phyloP scores from a whole-genome alignment of 2,888 invertebrate species.

The Acanthosepion esculentum region DNA sequence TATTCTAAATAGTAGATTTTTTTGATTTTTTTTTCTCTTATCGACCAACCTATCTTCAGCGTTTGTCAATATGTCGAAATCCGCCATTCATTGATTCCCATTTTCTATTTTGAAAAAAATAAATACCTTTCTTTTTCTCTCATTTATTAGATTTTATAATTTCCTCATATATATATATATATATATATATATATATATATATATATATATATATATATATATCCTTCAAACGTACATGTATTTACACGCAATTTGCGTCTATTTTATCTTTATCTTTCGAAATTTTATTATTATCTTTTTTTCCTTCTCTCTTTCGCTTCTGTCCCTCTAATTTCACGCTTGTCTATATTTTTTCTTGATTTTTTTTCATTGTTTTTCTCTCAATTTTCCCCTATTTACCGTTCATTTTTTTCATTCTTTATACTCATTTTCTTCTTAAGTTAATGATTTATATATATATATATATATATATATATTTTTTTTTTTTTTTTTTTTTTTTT shows the following conservation, averaged over 20 bases:
- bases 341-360: background rate
- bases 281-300: background rate
- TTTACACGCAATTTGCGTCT: background rate
- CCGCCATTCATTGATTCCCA: background rate
- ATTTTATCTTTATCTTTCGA: background rate
- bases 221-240: no score
- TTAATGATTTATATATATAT: background rate
- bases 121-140: background rate
- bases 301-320: no score
- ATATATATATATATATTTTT: no score
- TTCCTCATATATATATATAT: background rate
- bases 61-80: background rate
- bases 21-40: background rate
- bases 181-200: background rate
- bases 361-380: background rate
- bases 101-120: background rate
- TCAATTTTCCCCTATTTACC: background rate
- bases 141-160: background rate
- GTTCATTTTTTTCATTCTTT: background rate
- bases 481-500: background rate
- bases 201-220: no score
- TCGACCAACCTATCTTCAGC: background rate
- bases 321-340: background rate
- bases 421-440: background rate
- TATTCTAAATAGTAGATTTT: background rate